Conservation (phyloP, 2,888 invertebrate genomes). For the Disparrhopalites patrizii region DNA sequence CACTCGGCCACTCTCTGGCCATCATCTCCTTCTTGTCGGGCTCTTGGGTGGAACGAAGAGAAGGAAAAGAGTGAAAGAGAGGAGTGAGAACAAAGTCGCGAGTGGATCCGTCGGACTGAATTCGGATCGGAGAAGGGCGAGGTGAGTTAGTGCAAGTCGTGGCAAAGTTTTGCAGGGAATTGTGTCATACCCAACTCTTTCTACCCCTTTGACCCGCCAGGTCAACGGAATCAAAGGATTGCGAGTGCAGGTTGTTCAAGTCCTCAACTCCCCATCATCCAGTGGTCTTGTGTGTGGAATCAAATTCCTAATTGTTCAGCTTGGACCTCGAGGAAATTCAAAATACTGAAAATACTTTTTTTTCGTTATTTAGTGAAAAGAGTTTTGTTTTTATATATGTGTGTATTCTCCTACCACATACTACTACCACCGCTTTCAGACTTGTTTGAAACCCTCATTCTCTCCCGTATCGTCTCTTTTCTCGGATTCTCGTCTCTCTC, state of each 20-base stretch:
- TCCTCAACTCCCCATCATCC: not conserved
- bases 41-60: too few relatives aligned
- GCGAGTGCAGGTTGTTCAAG: not conserved
- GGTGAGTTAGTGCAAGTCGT: conserved; percentile 29
- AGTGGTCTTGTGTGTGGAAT: too few relatives aligned
- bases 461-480: not conserved
- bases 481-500: not conserved
- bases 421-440: too few relatives aligned
- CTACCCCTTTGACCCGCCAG: conserved; percentile 29
- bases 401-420: too few relatives aligned
- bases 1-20: too few relatives aligned
- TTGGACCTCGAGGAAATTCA: too few relatives aligned
- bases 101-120: conserved; percentile 10
- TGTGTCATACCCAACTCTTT: conserved; percentile 27
- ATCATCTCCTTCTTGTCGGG: too few relatives aligned
- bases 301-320: too few relatives aligned
- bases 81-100: not conserved
- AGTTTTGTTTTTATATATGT: too few relatives aligned
- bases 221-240: conserved; percentile 9
- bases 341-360: too few relatives aligned
- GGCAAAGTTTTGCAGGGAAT: conserved; percentile 27
- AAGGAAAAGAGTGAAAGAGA: too few relatives aligned
- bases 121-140: conserved; percentile 31
- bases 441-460: not conserved
- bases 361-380: too few relatives aligned